Evolutionary conservation across 2,888 invertebrate species (phyloP).

Genomic region (Harmothoe impar): DNA sequence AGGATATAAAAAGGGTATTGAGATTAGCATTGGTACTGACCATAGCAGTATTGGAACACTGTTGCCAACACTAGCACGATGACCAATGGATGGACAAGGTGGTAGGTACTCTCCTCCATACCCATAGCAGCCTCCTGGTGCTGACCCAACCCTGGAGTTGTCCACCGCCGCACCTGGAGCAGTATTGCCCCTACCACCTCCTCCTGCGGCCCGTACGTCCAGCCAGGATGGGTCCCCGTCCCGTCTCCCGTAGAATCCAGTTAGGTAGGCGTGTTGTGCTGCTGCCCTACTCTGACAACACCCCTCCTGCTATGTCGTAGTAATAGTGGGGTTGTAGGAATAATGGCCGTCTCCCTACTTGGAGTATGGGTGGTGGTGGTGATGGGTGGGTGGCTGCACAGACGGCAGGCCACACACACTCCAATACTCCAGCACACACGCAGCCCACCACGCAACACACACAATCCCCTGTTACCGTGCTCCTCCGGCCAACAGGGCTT

Average conservation of each 20-base stretch:
- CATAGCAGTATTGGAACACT: slow-evolving; percentile 44
- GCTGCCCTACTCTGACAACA: background rate
- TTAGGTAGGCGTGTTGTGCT: background rate
- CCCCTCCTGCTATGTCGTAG: background rate
- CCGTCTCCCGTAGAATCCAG: background rate
- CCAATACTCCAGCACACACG: no score
- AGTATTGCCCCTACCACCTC: slow-evolving; percentile 51
- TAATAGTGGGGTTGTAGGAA: no score
- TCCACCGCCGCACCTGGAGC: slow-evolving; percentile 22
- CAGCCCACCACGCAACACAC: no score
- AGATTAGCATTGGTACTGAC: slow-evolving; percentile 38
- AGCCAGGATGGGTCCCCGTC: slow-evolving; percentile 35
- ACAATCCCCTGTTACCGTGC: no score
- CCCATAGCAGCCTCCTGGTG: slow-evolving; percentile 53
- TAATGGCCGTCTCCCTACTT: no score
- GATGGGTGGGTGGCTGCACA: no score
- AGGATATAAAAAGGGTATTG: background rate
- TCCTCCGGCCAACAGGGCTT: no score
- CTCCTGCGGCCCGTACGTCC: slow-evolving; percentile 51
- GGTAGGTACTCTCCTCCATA: slow-evolving; percentile 61
- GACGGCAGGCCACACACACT: no score
- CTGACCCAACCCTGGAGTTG: slow-evolving; percentile 56
- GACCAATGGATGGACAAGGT: slow-evolving; percentile 60
- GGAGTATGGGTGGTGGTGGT: no score
- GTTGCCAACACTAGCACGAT: slow-evolving; percentile 31